These are phyloP conservation scores for Phacellophora camtschatica DNA, from an alignment of 30 jellyfish, hydroid and myxozoan species.

Conservation along the genomic window DNA sequence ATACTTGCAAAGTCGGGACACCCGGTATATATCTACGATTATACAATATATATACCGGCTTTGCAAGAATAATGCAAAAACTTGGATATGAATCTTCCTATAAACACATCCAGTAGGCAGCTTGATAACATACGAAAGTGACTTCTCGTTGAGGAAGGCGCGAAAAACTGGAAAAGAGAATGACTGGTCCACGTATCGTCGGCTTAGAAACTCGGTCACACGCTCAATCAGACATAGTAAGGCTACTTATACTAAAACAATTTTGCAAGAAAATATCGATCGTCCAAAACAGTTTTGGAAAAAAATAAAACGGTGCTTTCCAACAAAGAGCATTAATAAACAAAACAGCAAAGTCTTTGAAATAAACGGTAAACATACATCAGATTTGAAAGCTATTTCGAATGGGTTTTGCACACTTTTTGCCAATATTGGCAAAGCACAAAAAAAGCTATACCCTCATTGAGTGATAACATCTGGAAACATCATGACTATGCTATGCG, in stretches of 20 bases:
- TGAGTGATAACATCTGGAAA: not conserved
- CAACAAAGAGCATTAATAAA: not conserved
- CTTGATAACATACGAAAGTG: no score
- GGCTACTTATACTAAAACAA: no score
- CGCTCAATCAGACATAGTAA: conserved; percentile 21
- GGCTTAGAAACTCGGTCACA: conserved; percentile 19
- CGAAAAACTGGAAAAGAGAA: conserved; percentile 34
- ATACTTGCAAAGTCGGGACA: no score
- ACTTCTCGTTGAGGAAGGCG: conserved; percentile 25
- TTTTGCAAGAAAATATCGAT: no score
- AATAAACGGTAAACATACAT: not conserved
- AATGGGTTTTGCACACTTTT: not conserved
- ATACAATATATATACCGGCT: no score
- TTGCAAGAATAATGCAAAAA: no score
- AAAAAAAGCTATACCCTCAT: not conserved
- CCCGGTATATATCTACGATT: no score
- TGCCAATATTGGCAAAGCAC: conserved; percentile 4
- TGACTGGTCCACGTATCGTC: conserved; percentile 49
- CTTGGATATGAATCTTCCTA: no score
- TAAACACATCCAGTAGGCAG: no score
- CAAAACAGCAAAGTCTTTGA: not conserved
- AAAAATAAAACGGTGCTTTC: no score
- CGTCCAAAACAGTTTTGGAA: no score
- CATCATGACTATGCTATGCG: not conserved
- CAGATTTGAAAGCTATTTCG: conserved; percentile 3